Base-by-base conservation (phyloP, 2,113 vertebrate species). In the Cnemophilus loriae region DNA sequence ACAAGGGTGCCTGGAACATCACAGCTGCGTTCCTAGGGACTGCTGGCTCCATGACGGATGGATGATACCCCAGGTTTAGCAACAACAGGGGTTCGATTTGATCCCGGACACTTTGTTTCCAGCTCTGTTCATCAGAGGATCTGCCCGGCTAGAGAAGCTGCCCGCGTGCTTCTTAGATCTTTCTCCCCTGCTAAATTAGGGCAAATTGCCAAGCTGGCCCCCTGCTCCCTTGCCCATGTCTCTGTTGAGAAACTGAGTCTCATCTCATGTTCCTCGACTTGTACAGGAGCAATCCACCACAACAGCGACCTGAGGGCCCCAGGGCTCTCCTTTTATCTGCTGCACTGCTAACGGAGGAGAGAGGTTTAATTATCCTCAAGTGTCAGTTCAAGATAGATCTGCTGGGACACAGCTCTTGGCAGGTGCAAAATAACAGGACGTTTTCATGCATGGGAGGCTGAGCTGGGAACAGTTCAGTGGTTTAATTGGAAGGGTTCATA, bases 361-460 rank as follows among this genome's bases (percentile, higher is more conserved):
- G 55, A 81, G 83, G 89, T 96, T 97, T 97, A 95, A 94, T 96
- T 96, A 96, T 86, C 90, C 96, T 96, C 93, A 75, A 94, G 95
- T 97, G 93, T 95, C 92, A 96, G 93, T 91, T 95, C 76, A 77
- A 95, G 95, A 96, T 63, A 92, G 95, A 97, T 93, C 96, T 96
- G 73, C 93, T 84, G 95, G 96, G 96, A 97, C 90, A 53, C 47
- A 64, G 83, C 64, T 94, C 93, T 95, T 96, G 95, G 90, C 95
- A 97, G 92, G 96, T 96, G 92, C 11, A 21, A 96, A 96, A 93
- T 97, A 92, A 93, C 92, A 92, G 90, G 79, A 96, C 32, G 84
- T 86, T 97, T 96, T 92, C 90, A 86, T 89, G 93, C 93, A 90
- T 56, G 68, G 82, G 79, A 96, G 85, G 83, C 85, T 93, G 88